phyloP scores from a whole-genome alignment of 2,888 invertebrate genomes.

The Stenichneumon culpator region DNA sequence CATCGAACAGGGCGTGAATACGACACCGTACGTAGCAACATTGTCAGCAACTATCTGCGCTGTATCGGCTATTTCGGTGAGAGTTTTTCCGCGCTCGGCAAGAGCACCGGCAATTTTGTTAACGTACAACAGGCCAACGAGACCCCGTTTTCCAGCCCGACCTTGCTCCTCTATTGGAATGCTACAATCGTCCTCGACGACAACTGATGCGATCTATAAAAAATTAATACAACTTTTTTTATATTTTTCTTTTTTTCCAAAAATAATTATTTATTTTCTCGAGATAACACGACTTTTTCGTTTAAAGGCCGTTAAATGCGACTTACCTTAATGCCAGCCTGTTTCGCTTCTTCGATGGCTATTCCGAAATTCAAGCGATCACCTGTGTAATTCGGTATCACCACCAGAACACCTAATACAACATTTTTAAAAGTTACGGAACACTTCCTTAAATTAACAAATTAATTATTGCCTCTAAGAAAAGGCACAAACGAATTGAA shows the following conservation, averaged over 20 bases:
- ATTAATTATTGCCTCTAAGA: background rate
- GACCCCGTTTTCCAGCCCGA: conserved; percentile 85
- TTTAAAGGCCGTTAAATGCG: conserved; percentile 2
- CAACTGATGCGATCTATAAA: conserved; percentile 77
- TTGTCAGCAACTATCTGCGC: conserved; percentile 85
- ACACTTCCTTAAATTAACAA: background rate
- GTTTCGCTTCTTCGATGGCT: conserved; percentile 91
- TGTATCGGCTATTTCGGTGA: conserved; percentile 85
- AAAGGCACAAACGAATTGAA: background rate
- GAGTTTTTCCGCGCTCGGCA: conserved; percentile 85
- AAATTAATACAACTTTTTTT: conserved; percentile 6
- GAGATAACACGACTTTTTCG: background rate
- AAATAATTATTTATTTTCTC: background rate
- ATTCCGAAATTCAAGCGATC: conserved; percentile 93
- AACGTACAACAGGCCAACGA: conserved; percentile 81
- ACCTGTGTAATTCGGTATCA: conserved; percentile 92
- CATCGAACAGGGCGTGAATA: conserved; percentile 89
- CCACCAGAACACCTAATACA: conserved; percentile 89
- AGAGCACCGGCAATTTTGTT: conserved; percentile 82
- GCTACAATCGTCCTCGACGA: conserved; percentile 83
- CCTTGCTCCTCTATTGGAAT: conserved; percentile 79
- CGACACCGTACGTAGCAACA: conserved; percentile 90
- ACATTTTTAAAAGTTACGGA: conserved; percentile 38
- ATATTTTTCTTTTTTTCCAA: background rate
- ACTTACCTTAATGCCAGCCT: conserved; percentile 87